Base-by-base conservation (phyloP, 2,113 vertebrate genomes). In the Actinemys pallida region DNA sequence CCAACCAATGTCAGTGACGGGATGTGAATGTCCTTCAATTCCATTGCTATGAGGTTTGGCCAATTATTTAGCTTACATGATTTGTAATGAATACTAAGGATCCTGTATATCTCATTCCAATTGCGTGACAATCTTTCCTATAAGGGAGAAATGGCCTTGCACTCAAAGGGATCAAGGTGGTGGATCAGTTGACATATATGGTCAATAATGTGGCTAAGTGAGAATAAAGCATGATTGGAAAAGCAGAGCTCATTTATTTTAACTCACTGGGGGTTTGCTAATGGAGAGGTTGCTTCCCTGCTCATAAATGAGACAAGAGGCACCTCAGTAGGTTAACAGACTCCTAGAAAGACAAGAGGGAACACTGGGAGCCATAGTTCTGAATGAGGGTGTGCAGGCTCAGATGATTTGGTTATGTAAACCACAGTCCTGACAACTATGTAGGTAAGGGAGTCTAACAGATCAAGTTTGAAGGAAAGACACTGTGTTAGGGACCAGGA, bases 211-310 rank as follows among this genome's bases (percentile, higher is more conserved):
- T 91, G 84, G 91, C 86, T 87, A 78, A 92, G 90, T 94, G 82
- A 95, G 95, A 89, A 56, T 90, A 90, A 92, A 83, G 53, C 52
- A 69, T 92, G 62, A 75, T 52, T 94, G 89, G 47, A 89, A 94
- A 57, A 94, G 78, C 75, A 82, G 76, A 96, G 69, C 65, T 96
- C 45, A 92, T 95, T 94, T 96, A 62, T 65, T 83, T 62, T 45
- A 56, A 91, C 89, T 87, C 80, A 65, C 84, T 95, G 56, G 90
- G 90, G 72, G 57, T 45, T 29, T 88, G 42, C 47, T 86, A 91
- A 91, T 11, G 88, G 52, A 90, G 90, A 14, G 76, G 59, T 65
- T 94, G 42, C 83, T 88, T 57, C 39, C 83, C 57, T 25, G 45
- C 59, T 62, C 57, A 86, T 83, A 42, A 90, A 87, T n/a, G 62